Evolutionary conservation across 2,113 vertebrate species (phyloP).

Genomic region (Scolopax mira): DNA sequence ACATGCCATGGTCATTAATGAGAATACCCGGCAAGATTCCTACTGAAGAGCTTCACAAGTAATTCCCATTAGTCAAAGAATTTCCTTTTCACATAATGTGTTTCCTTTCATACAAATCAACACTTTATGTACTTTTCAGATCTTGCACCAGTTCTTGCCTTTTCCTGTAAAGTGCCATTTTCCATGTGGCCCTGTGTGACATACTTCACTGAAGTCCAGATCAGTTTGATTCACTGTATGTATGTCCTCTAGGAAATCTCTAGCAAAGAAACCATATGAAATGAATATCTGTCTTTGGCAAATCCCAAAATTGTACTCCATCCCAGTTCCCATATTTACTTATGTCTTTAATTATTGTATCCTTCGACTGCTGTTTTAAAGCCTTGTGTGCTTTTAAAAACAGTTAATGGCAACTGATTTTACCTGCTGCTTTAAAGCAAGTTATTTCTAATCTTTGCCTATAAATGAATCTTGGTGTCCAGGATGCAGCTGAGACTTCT

Average conservation of each 20-base stretch:
- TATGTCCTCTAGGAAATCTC: constrained; percentile 44
- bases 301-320: background rate
- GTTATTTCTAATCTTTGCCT: background rate
- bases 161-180: constrained; percentile 5
- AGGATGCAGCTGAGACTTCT: background rate
- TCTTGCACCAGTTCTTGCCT: background rate
- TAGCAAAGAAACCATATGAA: constrained; percentile 26
- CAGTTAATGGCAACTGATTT: background rate
- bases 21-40: background rate
- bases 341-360: constrained; percentile 15
- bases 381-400: background rate
- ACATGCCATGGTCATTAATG: background rate
- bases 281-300: constrained; percentile 6
- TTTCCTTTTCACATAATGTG: constrained; percentile 37
- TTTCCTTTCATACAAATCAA: constrained; percentile 29
- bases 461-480: background rate
- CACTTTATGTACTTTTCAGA: constrained; percentile 3
- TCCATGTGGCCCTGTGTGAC: background rate
- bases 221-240: background rate
- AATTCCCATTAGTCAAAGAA: constrained; percentile 7
- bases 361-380: background rate
- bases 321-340: constrained; percentile 2
- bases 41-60: background rate
- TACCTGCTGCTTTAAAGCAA: background rate
- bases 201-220: background rate